A percentile compares a stretch with the other conserved stretches of the same genome.
phyloP scores from a whole-genome alignment of 2,113 vertebrate species.

The Zosterops lateralis region DNA sequence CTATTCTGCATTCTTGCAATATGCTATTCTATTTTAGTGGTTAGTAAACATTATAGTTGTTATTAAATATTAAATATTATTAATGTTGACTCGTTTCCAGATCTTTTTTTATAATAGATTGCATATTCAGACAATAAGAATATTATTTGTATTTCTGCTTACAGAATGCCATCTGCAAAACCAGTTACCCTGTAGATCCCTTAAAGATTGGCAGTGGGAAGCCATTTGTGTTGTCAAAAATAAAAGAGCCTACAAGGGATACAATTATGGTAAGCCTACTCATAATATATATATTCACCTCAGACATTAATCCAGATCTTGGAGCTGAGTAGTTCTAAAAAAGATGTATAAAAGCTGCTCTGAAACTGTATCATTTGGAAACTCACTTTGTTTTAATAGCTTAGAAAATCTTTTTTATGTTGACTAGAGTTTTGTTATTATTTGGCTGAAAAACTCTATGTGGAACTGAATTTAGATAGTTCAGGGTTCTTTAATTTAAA shows the following conservation, averaged over 20 bases:
- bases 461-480: background rate
- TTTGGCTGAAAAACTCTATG: background rate
- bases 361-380: background rate
- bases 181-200: conserved; percentile 66
- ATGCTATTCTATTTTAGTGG: background rate
- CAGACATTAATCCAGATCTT: background rate
- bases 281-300: background rate
- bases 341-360: background rate
- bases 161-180: conserved; percentile 78
- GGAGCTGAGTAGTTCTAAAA: background rate
- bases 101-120: background rate
- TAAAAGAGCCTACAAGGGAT: conserved; percentile 77
- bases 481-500: background rate
- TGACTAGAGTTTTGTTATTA: background rate
- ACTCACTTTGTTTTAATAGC: background rate
- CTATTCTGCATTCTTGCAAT: background rate
- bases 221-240: conserved; percentile 20
- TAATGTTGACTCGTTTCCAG: background rate
- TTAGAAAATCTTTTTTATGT: background rate
- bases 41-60: background rate
- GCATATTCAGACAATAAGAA: background rate
- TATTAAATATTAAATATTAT: background rate
- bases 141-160: conserved; percentile 9
- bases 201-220: conserved; percentile 61
- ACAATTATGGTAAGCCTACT: conserved; percentile 80